Evolutionary conservation across 2,888 invertebrate genomes (phyloP).

Genomic region (Hipparchia semele): DNA sequence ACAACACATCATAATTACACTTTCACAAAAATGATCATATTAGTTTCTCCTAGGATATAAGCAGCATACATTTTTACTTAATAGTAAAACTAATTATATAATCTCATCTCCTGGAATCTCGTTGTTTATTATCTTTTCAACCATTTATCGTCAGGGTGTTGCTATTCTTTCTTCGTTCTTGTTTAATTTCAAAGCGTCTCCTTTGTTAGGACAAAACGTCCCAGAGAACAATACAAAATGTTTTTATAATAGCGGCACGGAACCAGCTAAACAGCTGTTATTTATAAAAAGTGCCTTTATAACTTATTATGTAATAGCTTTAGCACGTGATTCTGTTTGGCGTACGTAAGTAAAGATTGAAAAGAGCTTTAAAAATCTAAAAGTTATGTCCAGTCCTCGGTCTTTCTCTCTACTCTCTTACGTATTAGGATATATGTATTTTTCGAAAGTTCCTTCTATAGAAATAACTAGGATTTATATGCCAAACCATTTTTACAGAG

Average conservation of each 20-base stretch:
- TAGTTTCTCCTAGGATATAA: no score
- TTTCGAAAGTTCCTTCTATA: no score
- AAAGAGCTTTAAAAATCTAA: constrained; percentile 3
- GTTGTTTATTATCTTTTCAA: constrained; percentile 18
- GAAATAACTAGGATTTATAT: no score
- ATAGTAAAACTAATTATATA: neutral
- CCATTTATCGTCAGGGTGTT: constrained; percentile 17
- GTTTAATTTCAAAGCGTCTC: constrained; percentile 28
- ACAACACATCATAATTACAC: no score
- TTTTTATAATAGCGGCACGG: constrained; percentile 39
- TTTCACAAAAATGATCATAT: no score
- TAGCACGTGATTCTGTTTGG: constrained; percentile 3
- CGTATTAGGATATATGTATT: no score
- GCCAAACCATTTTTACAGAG: no score
- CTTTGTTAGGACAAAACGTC: constrained; percentile 37
- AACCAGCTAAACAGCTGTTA: constrained; percentile 37
- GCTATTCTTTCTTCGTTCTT: constrained; percentile 24
- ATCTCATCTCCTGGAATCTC: constrained; percentile 6
- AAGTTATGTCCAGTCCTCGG: no score
- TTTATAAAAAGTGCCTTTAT: constrained; percentile 13
- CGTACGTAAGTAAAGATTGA: neutral
- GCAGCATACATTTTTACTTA: neutral
- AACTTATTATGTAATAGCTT: constrained; percentile 7
- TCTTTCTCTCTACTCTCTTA: no score
- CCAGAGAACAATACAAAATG: constrained; percentile 38